Evolutionary conservation across 2,888 invertebrate species (phyloP).

Genomic region (Pseudococcus longispinus): DNA sequence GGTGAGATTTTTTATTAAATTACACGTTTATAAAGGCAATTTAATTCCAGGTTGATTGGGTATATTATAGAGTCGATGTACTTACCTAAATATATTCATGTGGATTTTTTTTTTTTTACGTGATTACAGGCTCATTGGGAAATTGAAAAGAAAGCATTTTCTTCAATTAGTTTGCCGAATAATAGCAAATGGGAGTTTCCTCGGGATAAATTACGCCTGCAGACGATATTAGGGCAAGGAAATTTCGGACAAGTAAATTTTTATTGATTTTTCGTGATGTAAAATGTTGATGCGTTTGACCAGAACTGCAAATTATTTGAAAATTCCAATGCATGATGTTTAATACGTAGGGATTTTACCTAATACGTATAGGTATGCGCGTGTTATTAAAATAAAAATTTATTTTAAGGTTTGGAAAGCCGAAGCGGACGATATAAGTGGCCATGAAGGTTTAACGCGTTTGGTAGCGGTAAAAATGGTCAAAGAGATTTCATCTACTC

Average conservation of each 20-base stretch:
- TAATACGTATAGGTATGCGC: neutral
- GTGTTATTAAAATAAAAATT: neutral
- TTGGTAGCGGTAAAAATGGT: constrained; percentile 86
- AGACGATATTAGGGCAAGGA: constrained; percentile 82
- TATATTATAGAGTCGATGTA: neutral
- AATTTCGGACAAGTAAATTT: constrained; percentile 78
- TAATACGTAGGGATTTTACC: too few relatives aligned
- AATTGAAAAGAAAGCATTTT: constrained; percentile 54
- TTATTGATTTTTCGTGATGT: neutral
- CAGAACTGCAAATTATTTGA: neutral
- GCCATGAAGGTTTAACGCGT: constrained; percentile 77
- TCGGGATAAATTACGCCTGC: constrained; percentile 76
- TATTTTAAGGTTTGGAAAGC: constrained; percentile 78
- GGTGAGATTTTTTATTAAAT: constrained; percentile 56
- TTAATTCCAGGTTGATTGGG: neutral
- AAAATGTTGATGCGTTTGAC: neutral
- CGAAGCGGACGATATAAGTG: constrained; percentile 80
- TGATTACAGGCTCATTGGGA: constrained; percentile 58
- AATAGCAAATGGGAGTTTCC: constrained; percentile 75
- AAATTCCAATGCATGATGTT: neutral
- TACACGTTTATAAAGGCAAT: neutral
- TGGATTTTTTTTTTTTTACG: neutral
- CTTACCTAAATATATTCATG: neutral
- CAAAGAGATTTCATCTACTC: constrained; percentile 78
- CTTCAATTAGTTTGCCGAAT: constrained; percentile 36